Evolutionary conservation across 2,113 vertebrate genomes (phyloP), one percentile per base, ranked within the genome.

Genomic region (Rhabdomys dilectus): DNA sequence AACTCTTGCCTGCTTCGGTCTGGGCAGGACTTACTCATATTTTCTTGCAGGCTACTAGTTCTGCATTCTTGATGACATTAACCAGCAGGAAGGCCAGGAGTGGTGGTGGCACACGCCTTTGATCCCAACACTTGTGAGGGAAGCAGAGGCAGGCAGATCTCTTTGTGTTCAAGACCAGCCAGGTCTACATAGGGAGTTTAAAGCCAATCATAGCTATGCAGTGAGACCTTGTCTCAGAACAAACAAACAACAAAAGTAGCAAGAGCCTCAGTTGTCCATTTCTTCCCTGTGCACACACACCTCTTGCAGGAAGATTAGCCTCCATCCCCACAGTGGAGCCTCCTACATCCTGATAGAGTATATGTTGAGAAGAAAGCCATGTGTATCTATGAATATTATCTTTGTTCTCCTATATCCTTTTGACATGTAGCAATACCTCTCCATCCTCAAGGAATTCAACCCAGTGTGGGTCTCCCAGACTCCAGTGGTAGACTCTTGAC

Each of bases 381-480:
- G 95, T 77, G 85, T 94, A 80, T 85, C 92, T 95, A 75, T 75
- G 88, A 88, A 85, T 96, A 42, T 96, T 96, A 81, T 93, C 96
- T 97, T 93, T 97, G 53, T 94, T 95, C 92, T 68, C 80, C 96
- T 96, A 91, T 96, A 70, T 96, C 95, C 86, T 97, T 93, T 94
- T 86, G 96, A 97, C 97, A 94, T 95, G 96, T 97, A 92, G 97
- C 96, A 91, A n/a, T 58, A 75, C 95, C 96, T 97, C 96, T 95
- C 92, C 88, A 34, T 92, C 90, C 87, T 93, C 90, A 96, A 95
- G 96, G 91, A 96, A 45, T 92, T 94, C 39, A 0, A 11, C 56
- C 60, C 45, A 87, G 84, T 51, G 89, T 93, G 96, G 96, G 66
- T 29, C 60, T 91, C 72, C 80, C 82, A 48, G 87, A 45, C 86